Evolutionary conservation across 2,113 vertebrate genomes (phyloP).

Genomic region (Ramphastos sulfuratus): DNA sequence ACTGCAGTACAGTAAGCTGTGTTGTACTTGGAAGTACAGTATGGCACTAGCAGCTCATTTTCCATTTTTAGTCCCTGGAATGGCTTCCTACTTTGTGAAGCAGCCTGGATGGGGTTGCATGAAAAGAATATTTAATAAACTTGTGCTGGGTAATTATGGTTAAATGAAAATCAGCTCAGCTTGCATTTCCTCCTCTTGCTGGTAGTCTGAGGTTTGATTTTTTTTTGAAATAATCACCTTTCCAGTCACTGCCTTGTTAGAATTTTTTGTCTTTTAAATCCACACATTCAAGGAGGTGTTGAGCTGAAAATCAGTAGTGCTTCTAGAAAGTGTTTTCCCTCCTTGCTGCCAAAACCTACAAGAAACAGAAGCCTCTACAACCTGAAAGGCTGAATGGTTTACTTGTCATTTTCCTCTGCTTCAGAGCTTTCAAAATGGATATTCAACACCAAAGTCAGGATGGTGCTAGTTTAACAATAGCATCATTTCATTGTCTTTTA

Average conservation of each 20-base stretch:
- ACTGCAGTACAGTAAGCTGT: neutral
- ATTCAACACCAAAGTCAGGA: neutral
- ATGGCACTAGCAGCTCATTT: slow-evolving; percentile 30
- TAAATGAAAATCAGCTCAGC: neutral
- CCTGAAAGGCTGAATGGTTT: neutral
- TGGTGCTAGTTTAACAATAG: neutral
- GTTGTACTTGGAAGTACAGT: slow-evolving; percentile 36
- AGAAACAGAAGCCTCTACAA: neutral
- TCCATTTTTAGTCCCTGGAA: slow-evolving; percentile 28
- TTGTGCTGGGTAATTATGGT: neutral
- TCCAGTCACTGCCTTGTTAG: neutral
- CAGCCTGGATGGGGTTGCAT: neutral
- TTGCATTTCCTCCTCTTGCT: neutral
- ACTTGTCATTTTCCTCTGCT: neutral
- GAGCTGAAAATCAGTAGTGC: slow-evolving; percentile 5
- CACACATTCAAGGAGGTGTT: neutral
- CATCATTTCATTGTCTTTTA: neutral
- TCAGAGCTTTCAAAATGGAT: neutral
- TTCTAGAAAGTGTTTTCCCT: slow-evolving; percentile 43
- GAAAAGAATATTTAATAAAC: neutral
- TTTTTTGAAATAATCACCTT: neutral
- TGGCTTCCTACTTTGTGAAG: neutral
- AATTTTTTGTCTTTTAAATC: neutral
- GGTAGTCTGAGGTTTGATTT: neutral
- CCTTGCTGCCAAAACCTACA: neutral